Evolutionary conservation across 2,888 invertebrate genomes (phyloP).

Genomic region (Oscheius sp.): DNA sequence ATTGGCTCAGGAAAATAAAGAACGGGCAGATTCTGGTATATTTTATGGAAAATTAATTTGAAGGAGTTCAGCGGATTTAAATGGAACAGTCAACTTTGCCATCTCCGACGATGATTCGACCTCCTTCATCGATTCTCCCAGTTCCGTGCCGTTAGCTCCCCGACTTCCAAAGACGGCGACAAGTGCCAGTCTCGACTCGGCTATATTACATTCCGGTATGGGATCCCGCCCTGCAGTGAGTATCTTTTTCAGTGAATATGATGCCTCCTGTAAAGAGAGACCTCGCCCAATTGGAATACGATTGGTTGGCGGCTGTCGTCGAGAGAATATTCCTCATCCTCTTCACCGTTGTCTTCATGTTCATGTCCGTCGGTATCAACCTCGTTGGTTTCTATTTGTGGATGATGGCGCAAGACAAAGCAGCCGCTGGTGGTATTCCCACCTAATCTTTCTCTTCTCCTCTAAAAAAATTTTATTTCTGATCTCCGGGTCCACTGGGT

Average conservation of each 20-base stretch:
- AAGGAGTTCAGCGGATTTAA: slow-evolving; percentile 9
- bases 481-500: slow-evolving; percentile 22
- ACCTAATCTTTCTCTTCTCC: background rate
- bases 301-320: slow-evolving; percentile 70
- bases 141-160: slow-evolving; percentile 7
- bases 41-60: background rate
- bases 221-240: too few species aligned
- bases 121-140: slow-evolving; percentile 19
- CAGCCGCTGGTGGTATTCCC: background rate
- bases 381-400: slow-evolving; percentile 60
- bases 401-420: slow-evolving; percentile 19
- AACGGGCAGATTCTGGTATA: too few species aligned
- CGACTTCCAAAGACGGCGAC: slow-evolving; percentile 1
- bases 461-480: background rate
- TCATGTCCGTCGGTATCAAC: slow-evolving; percentile 65
- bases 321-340: slow-evolving; percentile 66
- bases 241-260: background rate
- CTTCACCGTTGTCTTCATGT: slow-evolving; percentile 59
- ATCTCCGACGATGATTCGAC: slow-evolving; percentile 27
- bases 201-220: slow-evolving; percentile 1
- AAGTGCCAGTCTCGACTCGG: slow-evolving; percentile 18
- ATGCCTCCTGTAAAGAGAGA: slow-evolving; percentile 44
- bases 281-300: slow-evolving; percentile 69
- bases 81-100: slow-evolving; percentile 20
- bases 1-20: too few species aligned